phyloP scores from a whole-genome alignment of 1,140 invertebrate species.

The Anoplophora glabripennis region DNA sequence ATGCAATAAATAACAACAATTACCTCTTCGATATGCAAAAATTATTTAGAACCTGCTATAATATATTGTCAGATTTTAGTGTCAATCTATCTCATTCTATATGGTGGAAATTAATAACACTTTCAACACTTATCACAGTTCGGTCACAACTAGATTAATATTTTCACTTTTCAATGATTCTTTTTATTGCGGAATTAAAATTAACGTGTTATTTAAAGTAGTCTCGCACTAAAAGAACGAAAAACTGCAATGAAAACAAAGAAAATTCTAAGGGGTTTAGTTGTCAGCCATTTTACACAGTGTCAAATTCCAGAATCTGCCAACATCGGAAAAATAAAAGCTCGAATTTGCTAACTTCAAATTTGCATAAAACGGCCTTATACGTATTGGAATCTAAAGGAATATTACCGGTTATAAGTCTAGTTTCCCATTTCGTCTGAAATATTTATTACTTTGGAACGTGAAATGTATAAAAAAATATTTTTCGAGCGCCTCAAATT shows the following conservation, averaged over 20 bases:
- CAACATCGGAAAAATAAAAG: slow-evolving; percentile 36
- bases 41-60: slow-evolving; percentile 38
- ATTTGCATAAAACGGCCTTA: too few relatives aligned
- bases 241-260: slow-evolving; percentile 48
- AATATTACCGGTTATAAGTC: too few relatives aligned
- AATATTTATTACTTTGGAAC: too few relatives aligned
- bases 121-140: slow-evolving; percentile 27
- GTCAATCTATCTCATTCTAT: slow-evolving; percentile 43
- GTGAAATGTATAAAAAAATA: too few relatives aligned
- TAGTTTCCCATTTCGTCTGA: too few relatives aligned
- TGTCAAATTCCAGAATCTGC: slow-evolving; percentile 49
- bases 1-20: slow-evolving; percentile 22
- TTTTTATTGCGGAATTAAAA: neutral
- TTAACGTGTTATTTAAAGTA: slow-evolving; percentile 1
- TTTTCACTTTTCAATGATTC: slow-evolving; percentile 5
- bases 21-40: slow-evolving; percentile 41
- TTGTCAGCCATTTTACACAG: slow-evolving; percentile 48
- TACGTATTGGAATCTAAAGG: too few relatives aligned
- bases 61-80: slow-evolving; percentile 43
- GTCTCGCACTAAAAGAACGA: slow-evolving; percentile 21
- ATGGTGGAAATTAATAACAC: slow-evolving; percentile 39
- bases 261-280: slow-evolving; percentile 47
- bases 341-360: neutral
- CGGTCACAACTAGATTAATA: neutral
- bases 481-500: too few relatives aligned